Base-by-base conservation (phyloP, 2,797 vertebrate species). In the Enteromius viviparus region DNA sequence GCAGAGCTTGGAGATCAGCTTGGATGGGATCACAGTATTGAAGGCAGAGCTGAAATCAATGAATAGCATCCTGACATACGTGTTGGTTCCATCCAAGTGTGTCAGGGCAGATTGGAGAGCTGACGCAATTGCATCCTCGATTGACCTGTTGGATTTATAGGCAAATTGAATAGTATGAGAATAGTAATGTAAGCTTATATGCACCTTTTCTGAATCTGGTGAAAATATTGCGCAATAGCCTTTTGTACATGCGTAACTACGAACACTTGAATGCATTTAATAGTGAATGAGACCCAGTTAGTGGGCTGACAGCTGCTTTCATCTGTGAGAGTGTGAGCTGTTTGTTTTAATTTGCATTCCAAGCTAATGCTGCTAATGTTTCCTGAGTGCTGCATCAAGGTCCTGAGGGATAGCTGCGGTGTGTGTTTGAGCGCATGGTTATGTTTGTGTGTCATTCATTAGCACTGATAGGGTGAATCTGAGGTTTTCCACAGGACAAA, bases 321-420 rank as follows among this genome's bases (percentile, higher is more conserved):
- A 82, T 60, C 34, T 83, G 32, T 65, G 88, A 92, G 91, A 92
- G 87, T 82, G 88, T 89, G 86, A 90, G 85, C 87, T 92, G 90
- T 93, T 91, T 92, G 89, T 93, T 93, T 93, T 91, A 89, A 91
- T 93, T 93, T 92, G 89, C 89, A 93, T 93, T 93, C 91, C 92
- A 91, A 85, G 84, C 86, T 94, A 93, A 94, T 92, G 88, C 81
- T 90, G 89, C 90, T 92, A 90, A 91, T 92, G 91, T 92, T 93
- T 92, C 91, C 91, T 92, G 89, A 93, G 87, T 89, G 65, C 80
- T 85, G 85, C 71, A 85, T 79, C 80, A 84, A 88, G 62, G 85
- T 87, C 89, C 89, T 88, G 40, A 80, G 87, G 87, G 87, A 84
- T 29, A 68, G n/a, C 60, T 53, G 23, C 51, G 66, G 55, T 85